Base-by-base conservation (phyloP, 2,113 vertebrate species). In the Odontesthes bonariensis region DNA sequence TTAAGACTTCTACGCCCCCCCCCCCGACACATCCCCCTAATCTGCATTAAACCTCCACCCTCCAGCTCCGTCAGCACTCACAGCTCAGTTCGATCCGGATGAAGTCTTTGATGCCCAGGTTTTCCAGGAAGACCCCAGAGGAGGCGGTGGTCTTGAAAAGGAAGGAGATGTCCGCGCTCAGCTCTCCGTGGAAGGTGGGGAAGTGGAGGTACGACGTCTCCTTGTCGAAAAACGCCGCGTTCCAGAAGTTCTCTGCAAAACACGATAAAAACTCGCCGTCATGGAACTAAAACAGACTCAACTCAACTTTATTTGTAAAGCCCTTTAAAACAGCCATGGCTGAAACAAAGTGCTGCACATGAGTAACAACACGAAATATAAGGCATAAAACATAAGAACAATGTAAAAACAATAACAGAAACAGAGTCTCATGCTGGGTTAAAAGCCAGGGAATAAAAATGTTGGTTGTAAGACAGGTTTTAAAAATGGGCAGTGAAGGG, bases 131-230 rank as follows among this genome's bases (percentile, higher is more conserved):
- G 3, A 98, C 94, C 6, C 97, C 97, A 0, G 96, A 96, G 0
- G 95, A 93, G 58, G 96, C 94, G 13, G 94, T 95, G 69, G 97
- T 99, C 89, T 98, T 99, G 73, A 99, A 99, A 81, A 97, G 94
- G 93, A 99, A 98, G 16, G 97, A 96, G 46, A 98, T 92, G 55
- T 99, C 97, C 0, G 96, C 96, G 1, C 96, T 99, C 52, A 97
- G 94, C 78, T 99, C 97, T 27, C 94, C 97, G 1, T 96, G 96
- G 76, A 99, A 96, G n/a, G 97, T 98, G 8, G 97, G 97, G n/a
- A 98, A 99, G 90, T 98, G 97, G 31, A 99, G 95, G 84, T 99
- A 98, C 0, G 97, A 98, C 0, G 95, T 93, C 86, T 97, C 95
- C 14, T 96, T 97, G 82, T 96, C 95, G 84, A 99, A 99, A 64